Base-by-base conservation (phyloP, 2,113 vertebrate species). In the Gila orcuttii region DNA sequence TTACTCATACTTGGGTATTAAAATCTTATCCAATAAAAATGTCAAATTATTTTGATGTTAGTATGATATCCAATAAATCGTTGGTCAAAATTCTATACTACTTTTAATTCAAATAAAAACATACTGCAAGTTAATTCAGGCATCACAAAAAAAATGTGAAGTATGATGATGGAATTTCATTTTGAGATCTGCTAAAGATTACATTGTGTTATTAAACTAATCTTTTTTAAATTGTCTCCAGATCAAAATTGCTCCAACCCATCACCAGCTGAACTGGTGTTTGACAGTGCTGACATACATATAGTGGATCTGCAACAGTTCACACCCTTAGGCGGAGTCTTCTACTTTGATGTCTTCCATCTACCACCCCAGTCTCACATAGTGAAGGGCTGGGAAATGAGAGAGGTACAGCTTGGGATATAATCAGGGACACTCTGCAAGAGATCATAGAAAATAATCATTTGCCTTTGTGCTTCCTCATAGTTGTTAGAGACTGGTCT, bases 291-390 rank as follows among this genome's bases (percentile, higher is more conserved):
- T 1, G 91, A 92, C 6, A 68, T 78, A 1, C 71, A 86, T 0
- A 31, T 93, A 2, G 94, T 97, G 59, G 96, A 99, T 86, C 28
- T 96, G 89, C 90, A 89, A 50, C 94, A 94, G 66, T 96, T 95
- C 90, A 91, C 89, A 0, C 90, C 93, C 0, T 87, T 99, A 88
- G 97, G 97, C 0, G 97, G 98, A 0, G 93, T 98, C 74, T 97
- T 94, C 88, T 95, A 95, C 85, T 95, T 94, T 0, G 92, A 96
- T 0, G 86, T 90, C 0, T 94, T 97, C 84, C 90, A 90, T 71
- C 93, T 99, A 31, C 97, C 97, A 0, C 96, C 95, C 0, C 97
- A 97, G 89, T 90, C 89, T 84, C 89, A 88, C 0, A 82, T 89
- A 0, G 23, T 93, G 79, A 93, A 91, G 0, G 92, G 92, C 86